Evolutionary conservation across 2,113 vertebrate species (phyloP), one percentile per base, ranked within the genome.

Genomic region (Electrona antarctica): DNA sequence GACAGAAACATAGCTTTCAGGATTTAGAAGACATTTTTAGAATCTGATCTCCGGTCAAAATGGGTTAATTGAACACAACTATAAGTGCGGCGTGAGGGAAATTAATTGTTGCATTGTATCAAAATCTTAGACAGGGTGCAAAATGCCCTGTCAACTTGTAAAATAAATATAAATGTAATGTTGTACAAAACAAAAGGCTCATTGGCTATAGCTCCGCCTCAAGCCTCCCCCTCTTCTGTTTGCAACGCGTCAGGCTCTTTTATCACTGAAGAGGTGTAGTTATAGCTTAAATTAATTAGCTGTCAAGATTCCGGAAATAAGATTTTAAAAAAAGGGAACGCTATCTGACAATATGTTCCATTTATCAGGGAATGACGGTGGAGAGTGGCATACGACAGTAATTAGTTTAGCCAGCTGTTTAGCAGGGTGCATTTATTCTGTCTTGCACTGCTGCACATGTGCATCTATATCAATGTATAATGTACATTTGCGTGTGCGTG

Each of bases 211-310:
- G 29, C 54, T 28, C 12, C 47, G 51, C 51, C 5, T 61, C 14
- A 46, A 60, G 52, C 46, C n/a, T n/a, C 11, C 21, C 10, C 15
- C 46, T 9, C 11, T 80, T 82, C 8, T 77, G 73, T 64, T 48
- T 52, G 80, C 41, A 52, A 41, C n/a, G 50, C 7, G 11, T 33
- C 29, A 67, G 48, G 28, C 48, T 78, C 63, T 65, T 41, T 73
- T 51, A 50, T 77, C 49, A 72, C 82, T 80, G 56, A 13, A 62
- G 57, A 74, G 59, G 66, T 77, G 70, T 66, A 88, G 61, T 63
- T 7, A 56, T 60, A 75, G 83, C 83, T 21, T 73, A 77, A 86
- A 87, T 80, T 88, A 89, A 90, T 87, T 87, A 87, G 74, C 76
- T 90, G 74, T 90, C 80, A 79, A 63, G 71, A 74, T 71, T 60